A percentile compares a stretch with the other conserved stretches of the same genome.
Evolutionary conservation across 2,113 vertebrate genomes (phyloP).

Genomic region (Myotis yumanensis): DNA sequence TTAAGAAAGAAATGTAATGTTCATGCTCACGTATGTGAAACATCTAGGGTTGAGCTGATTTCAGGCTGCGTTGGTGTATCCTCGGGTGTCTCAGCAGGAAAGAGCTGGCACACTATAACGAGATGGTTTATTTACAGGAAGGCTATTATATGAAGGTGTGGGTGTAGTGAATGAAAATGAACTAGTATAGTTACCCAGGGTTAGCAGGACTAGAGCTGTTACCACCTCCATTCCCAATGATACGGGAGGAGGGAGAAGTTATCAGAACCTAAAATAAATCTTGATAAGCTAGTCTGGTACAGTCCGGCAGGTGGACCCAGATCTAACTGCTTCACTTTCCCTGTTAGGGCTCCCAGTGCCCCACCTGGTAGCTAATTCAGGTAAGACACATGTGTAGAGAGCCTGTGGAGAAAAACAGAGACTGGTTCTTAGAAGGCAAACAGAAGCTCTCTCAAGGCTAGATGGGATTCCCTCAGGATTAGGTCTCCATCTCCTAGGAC

Average conservation of each 20-base stretch:
- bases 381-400: neutral
- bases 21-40: slow-evolving; percentile 17
- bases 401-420: neutral
- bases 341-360: neutral
- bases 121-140: neutral
- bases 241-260: neutral
- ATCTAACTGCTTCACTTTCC: neutral
- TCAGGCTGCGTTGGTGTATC: neutral
- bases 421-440: neutral
- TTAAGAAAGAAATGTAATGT: slow-evolving; percentile 50
- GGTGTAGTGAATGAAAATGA: neutral
- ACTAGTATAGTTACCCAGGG: neutral
- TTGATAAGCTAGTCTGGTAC: neutral
- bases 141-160: neutral
- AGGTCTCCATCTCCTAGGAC: neutral
- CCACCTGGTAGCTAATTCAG: accelerated
- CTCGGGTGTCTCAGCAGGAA: neutral
- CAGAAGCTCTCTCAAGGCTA: neutral
- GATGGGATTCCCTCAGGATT: neutral
- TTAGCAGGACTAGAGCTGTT: neutral
- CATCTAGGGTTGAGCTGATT: neutral
- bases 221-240: neutral
- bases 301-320: neutral
- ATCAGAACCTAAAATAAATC: neutral
- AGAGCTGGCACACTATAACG: neutral